Evolutionary conservation across 2,113 vertebrate genomes (phyloP), one percentile per base, ranked within the genome.

Genomic region (Salminus brasiliensis): DNA sequence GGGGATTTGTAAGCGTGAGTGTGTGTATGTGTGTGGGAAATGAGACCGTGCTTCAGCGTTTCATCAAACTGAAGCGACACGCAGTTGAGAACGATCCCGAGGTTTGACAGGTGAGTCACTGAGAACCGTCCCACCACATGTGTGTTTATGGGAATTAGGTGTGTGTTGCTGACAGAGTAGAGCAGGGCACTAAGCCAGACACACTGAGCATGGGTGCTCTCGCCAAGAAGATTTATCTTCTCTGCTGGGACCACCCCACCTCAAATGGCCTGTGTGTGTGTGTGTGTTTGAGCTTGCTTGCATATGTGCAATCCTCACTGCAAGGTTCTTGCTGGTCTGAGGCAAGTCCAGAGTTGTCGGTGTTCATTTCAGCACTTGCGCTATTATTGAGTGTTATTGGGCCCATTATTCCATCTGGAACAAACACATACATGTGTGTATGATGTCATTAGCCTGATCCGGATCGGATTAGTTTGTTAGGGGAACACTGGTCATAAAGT

Each of bases 1-100:
- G n/a, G 7, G 52, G 70, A 73, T 74, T 52, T 72, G 80, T 68
- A n/a, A 9, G 68, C n/a, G n/a, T n/a, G n/a, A n/a, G n/a, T 39
- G 43, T 30, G 45, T 29, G 18, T 25, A 49, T 36, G 23, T 45
- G 66, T 45, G 45, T 29, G 67, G 21, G 30, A 21, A 32, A 62
- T 18, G 10, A 34, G n/a, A 6, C 15, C 0, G 27, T 4, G 29
- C 12, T 45, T 27, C 21, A 62, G 27, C 2, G 47, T 49, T 72
- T 72, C 29, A 63, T 32, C 39, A 62, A 62, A 62, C 10, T 52
- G 21, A n/a, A 55, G 30, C 15, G 52, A 52, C 70, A 32, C 23
- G 39, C 4, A 23, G 39, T 39, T 55, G 30, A 57, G 29, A 57
- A 57, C 16, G 18, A 6, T 72, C n/a, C 70, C 29, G 9, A 15